These are phyloP conservation scores for Notodonta ziczac DNA, from an alignment of 2,888 invertebrate species.

Conservation along the genomic window DNA sequence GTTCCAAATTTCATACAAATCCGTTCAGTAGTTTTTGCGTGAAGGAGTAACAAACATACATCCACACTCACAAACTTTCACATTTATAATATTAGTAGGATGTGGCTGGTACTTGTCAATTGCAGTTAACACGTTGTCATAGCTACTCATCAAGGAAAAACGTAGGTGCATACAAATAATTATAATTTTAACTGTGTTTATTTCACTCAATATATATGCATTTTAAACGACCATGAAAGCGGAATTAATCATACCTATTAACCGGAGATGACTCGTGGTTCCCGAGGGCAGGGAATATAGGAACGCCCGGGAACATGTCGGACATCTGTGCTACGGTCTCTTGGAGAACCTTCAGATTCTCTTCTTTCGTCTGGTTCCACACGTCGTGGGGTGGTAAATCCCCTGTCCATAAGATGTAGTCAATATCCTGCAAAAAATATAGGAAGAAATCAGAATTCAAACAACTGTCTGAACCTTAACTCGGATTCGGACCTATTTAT, in stretches of 20 bases:
- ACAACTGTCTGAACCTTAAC: no score
- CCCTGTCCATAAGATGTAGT: slow-evolving; percentile 98
- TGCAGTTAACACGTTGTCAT: no score
- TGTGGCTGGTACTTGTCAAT: no score
- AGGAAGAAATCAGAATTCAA: background rate
- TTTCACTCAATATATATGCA: background rate
- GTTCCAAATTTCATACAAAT: no score
- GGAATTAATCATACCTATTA: slow-evolving; percentile 88
- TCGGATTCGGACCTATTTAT: no score
- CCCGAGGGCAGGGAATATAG: slow-evolving; percentile 97
- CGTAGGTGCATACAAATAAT: background rate
- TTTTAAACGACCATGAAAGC: background rate
- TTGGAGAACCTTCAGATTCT: slow-evolving; percentile 93
- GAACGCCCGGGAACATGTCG: slow-evolving; percentile 94
- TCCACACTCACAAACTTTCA: no score
- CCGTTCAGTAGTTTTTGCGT: no score
- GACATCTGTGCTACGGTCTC: slow-evolving; percentile 94
- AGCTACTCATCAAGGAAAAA: no score
- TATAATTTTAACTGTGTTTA: background rate
- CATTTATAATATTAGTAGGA: no score
- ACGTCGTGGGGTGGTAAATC: slow-evolving; percentile 98
- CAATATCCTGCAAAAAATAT: slow-evolving; percentile 89
- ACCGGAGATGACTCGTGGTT: slow-evolving; percentile 99
- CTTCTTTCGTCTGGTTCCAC: slow-evolving; percentile 96
- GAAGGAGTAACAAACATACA: no score